Evolutionary conservation across 2,797 vertebrate species (phyloP).

Genomic region (Channa striata): DNA sequence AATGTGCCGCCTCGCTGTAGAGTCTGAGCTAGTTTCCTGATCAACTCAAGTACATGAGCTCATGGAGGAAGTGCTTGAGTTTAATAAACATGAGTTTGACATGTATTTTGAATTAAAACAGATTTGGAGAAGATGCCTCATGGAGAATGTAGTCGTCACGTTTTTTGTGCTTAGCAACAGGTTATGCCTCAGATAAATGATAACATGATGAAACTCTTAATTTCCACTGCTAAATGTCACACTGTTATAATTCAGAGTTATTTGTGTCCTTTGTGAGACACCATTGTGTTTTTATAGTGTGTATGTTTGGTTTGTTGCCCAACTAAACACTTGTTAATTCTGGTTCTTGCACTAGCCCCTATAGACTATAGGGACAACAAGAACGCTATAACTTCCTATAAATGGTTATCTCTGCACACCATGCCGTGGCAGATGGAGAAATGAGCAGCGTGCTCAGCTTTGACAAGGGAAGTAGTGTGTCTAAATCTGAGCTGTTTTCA

Average conservation of each 20-base stretch:
- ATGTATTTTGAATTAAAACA: neutral
- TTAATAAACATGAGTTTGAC: neutral
- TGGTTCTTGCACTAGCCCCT: constrained; percentile 3
- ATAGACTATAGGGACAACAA: constrained; percentile 2
- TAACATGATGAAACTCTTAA: neutral
- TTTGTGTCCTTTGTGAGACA: constrained; percentile 7
- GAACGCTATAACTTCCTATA: constrained; percentile 39
- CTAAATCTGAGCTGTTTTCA: constrained; percentile 44
- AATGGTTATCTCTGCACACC: constrained; percentile 8
- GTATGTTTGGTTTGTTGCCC: neutral
- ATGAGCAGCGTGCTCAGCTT: constrained; percentile 25
- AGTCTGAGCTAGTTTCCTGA: constrained; percentile 4
- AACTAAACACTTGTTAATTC: constrained; percentile 18
- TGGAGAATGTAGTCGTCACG: too few relatives aligned
- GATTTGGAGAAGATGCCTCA: too few relatives aligned
- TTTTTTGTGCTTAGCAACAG: neutral
- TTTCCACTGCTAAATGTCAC: neutral
- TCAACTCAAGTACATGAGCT: neutral
- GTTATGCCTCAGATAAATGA: constrained; percentile 10
- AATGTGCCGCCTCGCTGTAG: neutral
- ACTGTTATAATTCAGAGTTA: neutral
- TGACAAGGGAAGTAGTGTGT: constrained; percentile 37
- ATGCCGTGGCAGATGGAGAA: constrained; percentile 52
- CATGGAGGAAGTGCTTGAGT: neutral
- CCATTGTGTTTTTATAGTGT: neutral